Conservation (phyloP, 2,113 vertebrate species). For the Ctenodactylus gundi region DNA sequence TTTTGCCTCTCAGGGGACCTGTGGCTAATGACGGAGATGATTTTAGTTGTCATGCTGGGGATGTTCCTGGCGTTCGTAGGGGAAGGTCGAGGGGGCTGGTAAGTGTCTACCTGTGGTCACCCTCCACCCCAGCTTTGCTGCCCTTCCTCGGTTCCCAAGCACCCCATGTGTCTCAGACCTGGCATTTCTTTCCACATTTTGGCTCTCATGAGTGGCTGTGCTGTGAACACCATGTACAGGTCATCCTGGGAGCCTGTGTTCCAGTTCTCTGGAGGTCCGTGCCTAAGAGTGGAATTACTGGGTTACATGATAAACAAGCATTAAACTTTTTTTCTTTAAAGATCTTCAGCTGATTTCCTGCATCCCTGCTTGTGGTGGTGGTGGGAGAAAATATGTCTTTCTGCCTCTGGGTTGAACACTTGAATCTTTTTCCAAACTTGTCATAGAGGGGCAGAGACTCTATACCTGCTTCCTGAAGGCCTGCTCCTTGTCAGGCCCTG, state of each 20-base stretch:
- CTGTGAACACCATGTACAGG: rapidly evolving
- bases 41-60: no score
- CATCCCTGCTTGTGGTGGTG: not conserved
- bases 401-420: not conserved
- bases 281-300: no score
- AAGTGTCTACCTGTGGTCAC: rapidly evolving
- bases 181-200: not conserved
- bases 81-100: not conserved
- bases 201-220: not conserved
- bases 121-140: rapidly evolving
- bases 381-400: not conserved
- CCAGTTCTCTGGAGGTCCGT: rapidly evolving
- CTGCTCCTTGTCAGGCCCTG: not conserved
- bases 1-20: not conserved
- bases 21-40: not conserved
- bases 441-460: not conserved
- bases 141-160: not conserved
- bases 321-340: no score
- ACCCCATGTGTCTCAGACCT: rapidly evolving
- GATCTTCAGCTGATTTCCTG: rapidly evolving
- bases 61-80: not conserved
- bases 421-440: not conserved
- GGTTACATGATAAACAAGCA: rapidly evolving
- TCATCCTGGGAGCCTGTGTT: not conserved
- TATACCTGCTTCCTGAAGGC: no score